phyloP scores from a whole-genome alignment of 2,797 vertebrate species.

The Poecile montanus region DNA sequence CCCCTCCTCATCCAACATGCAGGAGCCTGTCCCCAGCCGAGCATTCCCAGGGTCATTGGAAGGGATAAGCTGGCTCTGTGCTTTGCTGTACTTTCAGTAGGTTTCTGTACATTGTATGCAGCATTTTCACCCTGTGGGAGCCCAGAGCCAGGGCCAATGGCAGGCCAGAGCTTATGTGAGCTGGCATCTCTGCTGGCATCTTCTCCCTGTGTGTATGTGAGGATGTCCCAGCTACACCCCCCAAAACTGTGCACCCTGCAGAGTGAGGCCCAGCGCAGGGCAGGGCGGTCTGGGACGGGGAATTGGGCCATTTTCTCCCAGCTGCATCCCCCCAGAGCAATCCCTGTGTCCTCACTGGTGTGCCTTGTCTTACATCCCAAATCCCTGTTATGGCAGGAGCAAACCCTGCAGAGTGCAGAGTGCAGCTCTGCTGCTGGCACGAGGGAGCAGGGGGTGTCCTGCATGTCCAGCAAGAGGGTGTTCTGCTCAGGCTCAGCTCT shows the following conservation, averaged over 20 bases:
- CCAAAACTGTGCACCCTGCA: rapidly evolving
- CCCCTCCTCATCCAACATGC: background rate
- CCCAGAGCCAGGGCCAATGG: background rate
- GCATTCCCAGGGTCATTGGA: background rate
- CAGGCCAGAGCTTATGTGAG: background rate
- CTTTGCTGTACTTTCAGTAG: background rate
- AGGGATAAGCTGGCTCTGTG: background rate
- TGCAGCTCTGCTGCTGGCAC: background rate
- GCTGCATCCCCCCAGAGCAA: background rate
- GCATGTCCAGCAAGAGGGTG: background rate
- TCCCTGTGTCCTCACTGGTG: background rate
- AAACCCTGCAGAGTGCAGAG: background rate
- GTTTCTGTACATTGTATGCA: background rate
- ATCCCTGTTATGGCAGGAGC: background rate
- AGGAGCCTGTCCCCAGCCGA: background rate
- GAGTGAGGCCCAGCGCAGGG: background rate
- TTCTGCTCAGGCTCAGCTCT: background rate
- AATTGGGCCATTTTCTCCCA: background rate
- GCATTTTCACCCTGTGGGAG: background rate
- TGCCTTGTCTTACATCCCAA: background rate
- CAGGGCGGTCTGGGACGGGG: background rate
- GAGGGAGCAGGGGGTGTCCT: background rate
- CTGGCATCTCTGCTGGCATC: background rate
- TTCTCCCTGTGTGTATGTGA: background rate
- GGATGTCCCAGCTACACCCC: background rate